Percentiles rank a stretch among this genome's conserved stretches.
These are phyloP conservation scores for Unio pictorum DNA, from an alignment of 2,888 invertebrate species.

Conservation along the genomic window DNA sequence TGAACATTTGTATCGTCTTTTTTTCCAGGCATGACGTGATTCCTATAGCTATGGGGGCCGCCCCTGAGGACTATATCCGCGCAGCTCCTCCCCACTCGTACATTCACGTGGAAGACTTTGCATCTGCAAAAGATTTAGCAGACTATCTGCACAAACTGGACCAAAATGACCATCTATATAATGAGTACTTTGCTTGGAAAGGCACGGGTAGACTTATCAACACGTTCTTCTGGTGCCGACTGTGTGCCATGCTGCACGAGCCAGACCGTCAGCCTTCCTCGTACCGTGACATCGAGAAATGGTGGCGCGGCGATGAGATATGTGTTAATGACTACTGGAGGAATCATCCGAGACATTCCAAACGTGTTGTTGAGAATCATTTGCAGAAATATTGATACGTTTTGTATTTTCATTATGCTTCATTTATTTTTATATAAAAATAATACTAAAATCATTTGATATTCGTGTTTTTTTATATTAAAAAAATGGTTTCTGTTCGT, in stretches of 20 bases:
- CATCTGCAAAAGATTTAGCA: constrained; percentile 88
- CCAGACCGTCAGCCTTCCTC: constrained; percentile 43
- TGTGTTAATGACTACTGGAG: constrained; percentile 60
- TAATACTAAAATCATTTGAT: too few species aligned
- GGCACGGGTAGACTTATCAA: constrained; percentile 96
- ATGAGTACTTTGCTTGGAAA: constrained; percentile 95
- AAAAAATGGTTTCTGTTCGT: too few species aligned
- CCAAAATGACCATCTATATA: constrained; percentile 89
- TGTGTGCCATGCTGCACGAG: constrained; percentile 78
- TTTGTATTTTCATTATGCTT: too few species aligned
- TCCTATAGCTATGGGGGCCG: constrained; percentile 96
- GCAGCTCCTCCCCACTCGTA: constrained; percentile 95
- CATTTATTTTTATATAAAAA: too few species aligned
- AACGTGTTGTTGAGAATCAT: constrained; percentile 31
- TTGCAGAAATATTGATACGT: background rate
- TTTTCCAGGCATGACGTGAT: constrained; percentile 82
- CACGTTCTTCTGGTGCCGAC: constrained; percentile 93
- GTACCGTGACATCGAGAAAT: constrained; percentile 88
- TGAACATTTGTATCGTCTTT: too few species aligned
- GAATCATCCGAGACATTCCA: constrained; percentile 24
- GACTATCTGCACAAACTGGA: constrained; percentile 88
- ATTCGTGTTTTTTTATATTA: too few species aligned
- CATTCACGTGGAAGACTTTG: constrained; percentile 96
- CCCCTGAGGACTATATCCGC: constrained; percentile 90
- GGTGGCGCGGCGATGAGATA: constrained; percentile 82